Base-by-base conservation (phyloP, 2,888 invertebrate species). In the Cancer borealis region DNA sequence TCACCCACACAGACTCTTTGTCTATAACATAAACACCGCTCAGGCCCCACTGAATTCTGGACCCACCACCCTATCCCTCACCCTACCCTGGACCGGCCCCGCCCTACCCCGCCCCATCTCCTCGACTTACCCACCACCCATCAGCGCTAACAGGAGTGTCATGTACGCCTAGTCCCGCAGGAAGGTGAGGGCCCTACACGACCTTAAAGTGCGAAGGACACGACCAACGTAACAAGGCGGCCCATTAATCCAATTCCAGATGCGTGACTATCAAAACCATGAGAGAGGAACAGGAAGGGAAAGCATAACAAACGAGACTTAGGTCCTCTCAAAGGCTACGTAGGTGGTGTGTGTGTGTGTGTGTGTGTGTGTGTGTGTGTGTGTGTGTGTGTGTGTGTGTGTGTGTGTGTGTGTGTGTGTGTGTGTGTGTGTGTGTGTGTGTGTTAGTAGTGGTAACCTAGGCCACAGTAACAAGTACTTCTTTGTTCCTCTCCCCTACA, bases 401-500 rank as follows among this genome's bases (percentile, higher is more conserved):
- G 66, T 17, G 66, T 66, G 66, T 66, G 66, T 4, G 66, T 21
- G 66, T 21, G 66, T 21, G 4, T 73, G 26, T 17, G 73, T 73
- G 73, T 73, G 54, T 5, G 54, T 8, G 66, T 3, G 66, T 10
- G n/a, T n/a, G n/a, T n/a, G n/a, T n/a, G 4, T 73, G 26, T 17
- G 73, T 73, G 73, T 73, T 73, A n/a, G 73, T 73, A n/a, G 73
- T 73, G 73, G 17, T 73, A 73, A 26, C 73, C 8, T n/a, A 73
- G 17, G n/a, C 17, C 21, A 4, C 8, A 21, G 73, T 10, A 21
- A 73, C 73, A 73, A 73, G 73, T n/a, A 26, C 26, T 8, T 73
- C 73, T 73, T 73, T 73, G 73, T 73, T 73, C 26, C 73, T 26
- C n/a, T 73, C 73, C 73, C 73, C 73, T 73, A 73, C 73, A 73